Evolutionary conservation across 2,888 invertebrate genomes (phyloP).

Genomic region (Palloptera scutellata): DNA sequence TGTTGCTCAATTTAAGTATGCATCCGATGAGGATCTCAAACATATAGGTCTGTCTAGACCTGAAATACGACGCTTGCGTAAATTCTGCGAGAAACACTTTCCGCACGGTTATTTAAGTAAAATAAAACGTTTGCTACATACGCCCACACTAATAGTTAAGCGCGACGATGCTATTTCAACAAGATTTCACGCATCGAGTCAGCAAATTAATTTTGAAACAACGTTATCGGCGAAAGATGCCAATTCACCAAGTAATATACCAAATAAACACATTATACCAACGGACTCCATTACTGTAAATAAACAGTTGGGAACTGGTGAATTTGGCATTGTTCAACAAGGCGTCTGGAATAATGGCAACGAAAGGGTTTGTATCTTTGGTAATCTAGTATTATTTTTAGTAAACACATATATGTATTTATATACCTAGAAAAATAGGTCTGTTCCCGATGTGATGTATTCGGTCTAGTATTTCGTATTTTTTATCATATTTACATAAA

Average conservation of each 20-base stretch:
- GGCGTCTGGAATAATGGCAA: conserved; percentile 97
- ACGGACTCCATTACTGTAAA: conserved; percentile 91
- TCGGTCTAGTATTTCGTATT: no score
- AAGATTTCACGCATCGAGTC: conserved; percentile 19
- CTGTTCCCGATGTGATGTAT: no score
- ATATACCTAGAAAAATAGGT: no score
- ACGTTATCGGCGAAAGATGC: conserved; percentile 37
- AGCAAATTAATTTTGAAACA: conserved; percentile 37
- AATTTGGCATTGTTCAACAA: conserved; percentile 98
- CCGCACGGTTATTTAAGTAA: conserved; percentile 93
- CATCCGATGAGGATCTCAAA: conserved; percentile 88
- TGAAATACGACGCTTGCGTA: conserved; percentile 92
- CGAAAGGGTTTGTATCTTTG: conserved; percentile 80
- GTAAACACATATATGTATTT: no score
- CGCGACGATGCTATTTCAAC: conserved; percentile 46
- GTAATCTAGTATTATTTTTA: no score
- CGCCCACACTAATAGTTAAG: conserved; percentile 60
- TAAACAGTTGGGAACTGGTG: conserved; percentile 94
- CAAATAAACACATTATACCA: conserved; percentile 83
- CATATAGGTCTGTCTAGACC: conserved; percentile 94
- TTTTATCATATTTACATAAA: no score
- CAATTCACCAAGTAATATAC: conserved; percentile 65
- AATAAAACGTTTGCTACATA: conserved; percentile 82
- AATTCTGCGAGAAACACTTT: conserved; percentile 92
- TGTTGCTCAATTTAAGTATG: conserved; percentile 91